Percentiles rank a stretch among this genome's conserved stretches.
phyloP scores from a whole-genome alignment of 2,113 vertebrate species.

The Alaudala cheleensis region DNA sequence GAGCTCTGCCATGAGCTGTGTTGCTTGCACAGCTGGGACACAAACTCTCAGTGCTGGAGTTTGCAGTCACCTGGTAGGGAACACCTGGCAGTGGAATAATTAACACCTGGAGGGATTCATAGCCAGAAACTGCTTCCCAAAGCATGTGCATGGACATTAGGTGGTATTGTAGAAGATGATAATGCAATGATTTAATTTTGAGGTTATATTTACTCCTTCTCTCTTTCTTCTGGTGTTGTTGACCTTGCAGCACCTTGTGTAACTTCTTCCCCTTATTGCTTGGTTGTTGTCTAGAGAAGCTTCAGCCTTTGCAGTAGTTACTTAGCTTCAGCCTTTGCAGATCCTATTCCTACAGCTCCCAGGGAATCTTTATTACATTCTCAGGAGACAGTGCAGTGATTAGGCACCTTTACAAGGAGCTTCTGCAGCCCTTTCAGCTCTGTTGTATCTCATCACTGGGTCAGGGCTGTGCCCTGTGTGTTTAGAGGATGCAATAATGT shows the following conservation, averaged over 20 bases:
- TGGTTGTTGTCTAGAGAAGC: not conserved
- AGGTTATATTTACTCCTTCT: not conserved
- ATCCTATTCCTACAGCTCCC: not conserved
- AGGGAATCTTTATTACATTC: not conserved
- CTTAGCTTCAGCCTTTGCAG: not conserved
- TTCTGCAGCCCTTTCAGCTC: not conserved
- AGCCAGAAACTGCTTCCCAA: not conserved
- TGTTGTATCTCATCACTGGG: not conserved
- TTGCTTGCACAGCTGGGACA: not conserved
- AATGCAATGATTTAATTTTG: not conserved
- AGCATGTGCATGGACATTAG: accelerated
- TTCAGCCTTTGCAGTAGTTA: not conserved
- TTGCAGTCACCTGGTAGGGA: not conserved
- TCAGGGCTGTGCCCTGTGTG: not conserved
- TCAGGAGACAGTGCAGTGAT: not conserved
- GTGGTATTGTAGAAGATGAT: not conserved
- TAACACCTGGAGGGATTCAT: not conserved
- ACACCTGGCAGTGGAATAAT: not conserved
- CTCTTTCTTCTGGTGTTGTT: not conserved
- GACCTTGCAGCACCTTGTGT: not conserved
- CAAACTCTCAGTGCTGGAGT: not conserved
- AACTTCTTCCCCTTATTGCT: not conserved
- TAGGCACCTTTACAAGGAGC: not conserved
- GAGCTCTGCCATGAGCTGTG: not conserved
- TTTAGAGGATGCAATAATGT: not conserved